Evolutionary conservation across 2,797 vertebrate genomes (phyloP).

Genomic region (Platalea minor): DNA sequence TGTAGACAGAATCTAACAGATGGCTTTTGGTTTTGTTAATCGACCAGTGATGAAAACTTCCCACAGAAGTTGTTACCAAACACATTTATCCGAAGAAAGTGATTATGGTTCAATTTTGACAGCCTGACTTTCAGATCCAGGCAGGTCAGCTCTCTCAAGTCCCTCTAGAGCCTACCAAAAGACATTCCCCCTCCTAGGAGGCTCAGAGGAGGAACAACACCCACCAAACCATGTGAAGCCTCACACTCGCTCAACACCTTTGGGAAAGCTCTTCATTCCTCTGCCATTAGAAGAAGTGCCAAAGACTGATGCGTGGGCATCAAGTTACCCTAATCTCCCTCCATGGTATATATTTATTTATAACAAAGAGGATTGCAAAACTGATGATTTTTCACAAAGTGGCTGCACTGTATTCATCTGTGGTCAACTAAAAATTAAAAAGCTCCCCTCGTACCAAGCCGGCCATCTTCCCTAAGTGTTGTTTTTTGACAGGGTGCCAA

Average conservation of each 20-base stretch:
- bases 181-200: too few species aligned
- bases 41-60: not conserved
- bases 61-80: not conserved
- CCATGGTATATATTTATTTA: not conserved
- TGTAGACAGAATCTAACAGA: not conserved
- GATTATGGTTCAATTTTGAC: not conserved
- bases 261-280: not conserved
- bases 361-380: not conserved
- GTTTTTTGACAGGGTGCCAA: not conserved
- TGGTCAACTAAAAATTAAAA: not conserved
- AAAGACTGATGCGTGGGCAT: not conserved
- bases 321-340: not conserved
- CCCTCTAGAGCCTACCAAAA: not conserved
- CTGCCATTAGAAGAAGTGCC: not conserved
- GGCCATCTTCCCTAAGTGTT: not conserved
- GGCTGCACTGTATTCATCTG: not conserved
- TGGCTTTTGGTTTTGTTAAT: conserved; percentile 7
- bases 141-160: not conserved
- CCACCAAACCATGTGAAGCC: not conserved
- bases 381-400: not conserved
- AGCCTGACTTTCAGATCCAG: not conserved
- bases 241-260: not conserved
- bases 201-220: not conserved
- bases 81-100: not conserved
- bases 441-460: not conserved